These are phyloP conservation scores for Ridgeia piscesae DNA, from an alignment of 1,140 invertebrate species.

Conservation along the genomic window DNA sequence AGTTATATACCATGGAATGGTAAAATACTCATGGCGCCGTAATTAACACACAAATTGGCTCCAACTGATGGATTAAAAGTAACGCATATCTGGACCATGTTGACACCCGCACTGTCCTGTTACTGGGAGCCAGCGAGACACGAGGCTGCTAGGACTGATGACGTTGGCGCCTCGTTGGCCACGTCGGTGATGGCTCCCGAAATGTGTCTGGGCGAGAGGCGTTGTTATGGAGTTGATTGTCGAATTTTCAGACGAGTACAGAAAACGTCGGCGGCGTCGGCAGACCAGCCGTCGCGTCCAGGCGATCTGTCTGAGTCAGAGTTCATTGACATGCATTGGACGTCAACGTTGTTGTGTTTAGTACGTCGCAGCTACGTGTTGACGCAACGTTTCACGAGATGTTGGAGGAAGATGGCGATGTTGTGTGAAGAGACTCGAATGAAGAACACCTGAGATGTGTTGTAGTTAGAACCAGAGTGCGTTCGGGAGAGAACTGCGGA, in stretches of 20 bases:
- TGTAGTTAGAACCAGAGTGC: too few relatives aligned
- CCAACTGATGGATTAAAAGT: not conserved
- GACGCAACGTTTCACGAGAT: too few relatives aligned
- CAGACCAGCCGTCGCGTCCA: not conserved
- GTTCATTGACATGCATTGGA: not conserved
- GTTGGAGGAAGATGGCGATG: too few relatives aligned
- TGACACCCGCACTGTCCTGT: not conserved
- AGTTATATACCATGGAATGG: too few relatives aligned
- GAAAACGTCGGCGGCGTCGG: not conserved
- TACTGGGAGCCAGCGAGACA: not conserved
- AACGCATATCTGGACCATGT: not conserved
- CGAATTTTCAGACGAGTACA: not conserved
- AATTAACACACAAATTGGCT: not conserved
- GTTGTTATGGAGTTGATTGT: not conserved
- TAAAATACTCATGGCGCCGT: too few relatives aligned
- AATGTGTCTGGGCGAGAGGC: not conserved
- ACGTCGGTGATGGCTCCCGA: not conserved
- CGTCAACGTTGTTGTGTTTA: too few relatives aligned
- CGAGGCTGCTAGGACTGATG: not conserved
- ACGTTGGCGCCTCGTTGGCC: not conserved
- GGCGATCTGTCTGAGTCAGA: not conserved
- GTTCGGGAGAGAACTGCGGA: too few relatives aligned
- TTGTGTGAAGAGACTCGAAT: too few relatives aligned
- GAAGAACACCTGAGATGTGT: too few relatives aligned
- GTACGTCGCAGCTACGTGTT: too few relatives aligned